Base-by-base conservation (phyloP, 2,888 invertebrate genomes). In the Dryobota labecula region DNA sequence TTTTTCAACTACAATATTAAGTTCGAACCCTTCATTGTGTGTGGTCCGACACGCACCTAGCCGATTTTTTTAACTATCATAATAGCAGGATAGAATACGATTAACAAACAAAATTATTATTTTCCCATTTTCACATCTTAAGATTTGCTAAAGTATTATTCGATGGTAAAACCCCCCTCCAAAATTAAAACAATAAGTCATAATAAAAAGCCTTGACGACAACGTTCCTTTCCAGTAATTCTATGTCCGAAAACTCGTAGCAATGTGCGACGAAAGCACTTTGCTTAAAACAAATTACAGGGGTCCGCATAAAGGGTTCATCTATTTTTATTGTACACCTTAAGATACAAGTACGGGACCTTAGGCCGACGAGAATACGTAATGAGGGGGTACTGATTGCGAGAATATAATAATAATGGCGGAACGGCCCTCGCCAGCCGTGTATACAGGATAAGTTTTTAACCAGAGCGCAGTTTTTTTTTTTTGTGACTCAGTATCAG, bases 221-320 rank as follows among this genome's bases (percentile, higher is more conserved):
- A 58, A 20, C 4, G 15, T 43, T 47, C 80, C 1, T 71, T 66
- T 84, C 84, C 65, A 84, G 84, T 33, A 30, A 33, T 9, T 66
- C 53, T 82, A 73, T 6, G 43, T 83, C 75, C 51, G 57, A 64
- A 63, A 79, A 76, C 73, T 74, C 75, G 68, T 65, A 77, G 73
- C 81, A 84, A 72, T 74, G 80, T 80, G 86, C 83, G 87, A 88
- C 82, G 80, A 83, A 86, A 88, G 87, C 89, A 90, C 89, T 91
- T 91, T 88, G 85, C 90, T 88, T 89, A 88, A 90, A 91, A 90
- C 90, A 91, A 91, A 91, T 92, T 92, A 90, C 88, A 69, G 83
- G 75, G 84, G 73, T 75, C 80, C 80, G 73, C 84, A 83, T 84
- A 89, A 89, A 89, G 89, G 88, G 89, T 90, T 89, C 87, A 89